These are phyloP conservation scores for Poecilobothrus nobilitatus DNA, from an alignment of 2,888 invertebrate species.

Conservation along the genomic window DNA sequence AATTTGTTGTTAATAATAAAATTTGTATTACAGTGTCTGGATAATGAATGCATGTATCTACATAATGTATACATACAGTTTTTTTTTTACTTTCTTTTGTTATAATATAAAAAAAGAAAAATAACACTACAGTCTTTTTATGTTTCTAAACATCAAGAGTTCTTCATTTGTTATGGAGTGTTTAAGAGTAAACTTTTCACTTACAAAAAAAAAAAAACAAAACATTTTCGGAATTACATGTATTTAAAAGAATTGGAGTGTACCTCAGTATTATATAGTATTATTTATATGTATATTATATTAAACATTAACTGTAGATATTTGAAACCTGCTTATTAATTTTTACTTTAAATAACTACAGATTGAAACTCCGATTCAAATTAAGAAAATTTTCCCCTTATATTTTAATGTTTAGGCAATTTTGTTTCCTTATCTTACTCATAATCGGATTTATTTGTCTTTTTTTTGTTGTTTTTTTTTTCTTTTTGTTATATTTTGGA, in stretches of 20 bases:
- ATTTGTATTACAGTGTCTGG: neutral
- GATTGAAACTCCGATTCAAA: neutral
- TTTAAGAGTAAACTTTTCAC: neutral
- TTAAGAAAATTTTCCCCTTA: neutral
- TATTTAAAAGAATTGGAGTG: no score
- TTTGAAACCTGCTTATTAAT: constrained; percentile 6
- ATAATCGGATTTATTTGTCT: neutral
- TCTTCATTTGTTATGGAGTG: neutral
- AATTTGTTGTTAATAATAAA: neutral
- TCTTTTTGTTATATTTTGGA: constrained; percentile 12
- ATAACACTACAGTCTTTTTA: neutral
- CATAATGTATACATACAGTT: no score
- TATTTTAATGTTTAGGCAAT: neutral
- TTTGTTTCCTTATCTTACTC: neutral
- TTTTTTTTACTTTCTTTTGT: no score
- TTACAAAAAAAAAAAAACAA: neutral
- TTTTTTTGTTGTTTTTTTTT: neutral
- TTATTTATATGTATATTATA: neutral
- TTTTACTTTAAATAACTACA: neutral
- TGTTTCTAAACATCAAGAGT: neutral
- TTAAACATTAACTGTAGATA: neutral
- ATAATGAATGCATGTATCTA: no score
- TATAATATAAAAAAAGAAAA: neutral
- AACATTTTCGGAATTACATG: no score
- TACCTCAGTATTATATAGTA: no score